Conservation (phyloP, 2,797 vertebrate species). For the Sciurus vulgaris region DNA sequence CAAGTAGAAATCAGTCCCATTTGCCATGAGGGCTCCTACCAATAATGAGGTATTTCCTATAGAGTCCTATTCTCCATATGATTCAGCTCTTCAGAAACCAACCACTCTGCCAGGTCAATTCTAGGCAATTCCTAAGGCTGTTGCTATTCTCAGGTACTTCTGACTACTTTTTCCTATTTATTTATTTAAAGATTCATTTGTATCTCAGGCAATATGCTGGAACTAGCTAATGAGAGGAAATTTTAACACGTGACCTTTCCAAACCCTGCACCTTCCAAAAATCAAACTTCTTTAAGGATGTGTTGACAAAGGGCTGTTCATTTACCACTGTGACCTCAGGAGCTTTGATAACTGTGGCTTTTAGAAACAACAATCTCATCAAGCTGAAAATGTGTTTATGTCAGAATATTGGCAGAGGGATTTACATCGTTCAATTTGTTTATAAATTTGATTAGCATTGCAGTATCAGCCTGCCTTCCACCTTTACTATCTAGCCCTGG, state of each 20-base stretch:
- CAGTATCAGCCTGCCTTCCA: background rate
- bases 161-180: conserved; percentile 60
- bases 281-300: background rate
- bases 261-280: background rate
- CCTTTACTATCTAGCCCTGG: background rate
- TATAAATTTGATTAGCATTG: conserved; percentile 58
- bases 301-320: background rate
- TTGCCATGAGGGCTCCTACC: background rate
- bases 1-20: background rate
- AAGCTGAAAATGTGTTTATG: conserved; percentile 40
- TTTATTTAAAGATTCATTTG: conserved; percentile 12
- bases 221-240: conserved; percentile 57
- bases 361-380: conserved; percentile 43
- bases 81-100: conserved; percentile 67
- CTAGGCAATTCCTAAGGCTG: conserved; percentile 58
- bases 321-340: background rate
- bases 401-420: conserved; percentile 23
- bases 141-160: conserved; percentile 30
- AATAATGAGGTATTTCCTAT: conserved; percentile 33
- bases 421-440: background rate
- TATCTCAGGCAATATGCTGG: conserved; percentile 32
- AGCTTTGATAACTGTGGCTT: conserved; percentile 31
- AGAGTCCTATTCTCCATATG: background rate
- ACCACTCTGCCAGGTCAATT: conserved; percentile 21
- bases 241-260: conserved; percentile 14